Evolutionary conservation across 2,888 invertebrate genomes (phyloP).

Genomic region (Clitarchus hookeri): DNA sequence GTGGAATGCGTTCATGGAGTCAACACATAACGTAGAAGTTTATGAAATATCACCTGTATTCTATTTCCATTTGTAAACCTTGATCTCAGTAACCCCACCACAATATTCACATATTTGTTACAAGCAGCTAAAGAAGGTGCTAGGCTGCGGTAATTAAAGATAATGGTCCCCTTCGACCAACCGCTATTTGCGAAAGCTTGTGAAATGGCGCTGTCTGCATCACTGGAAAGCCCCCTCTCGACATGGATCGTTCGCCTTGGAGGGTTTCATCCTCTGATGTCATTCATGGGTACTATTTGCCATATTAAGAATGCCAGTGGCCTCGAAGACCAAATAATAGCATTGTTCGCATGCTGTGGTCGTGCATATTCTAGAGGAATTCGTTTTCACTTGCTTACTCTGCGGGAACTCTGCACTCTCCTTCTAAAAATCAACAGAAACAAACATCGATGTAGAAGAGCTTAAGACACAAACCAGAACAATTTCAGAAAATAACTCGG

Average conservation of each 20-base stretch:
- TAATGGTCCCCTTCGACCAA: neutral
- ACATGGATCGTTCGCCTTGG: neutral
- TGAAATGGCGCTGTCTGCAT: neutral
- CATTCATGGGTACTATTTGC: neutral
- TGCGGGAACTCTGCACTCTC: neutral
- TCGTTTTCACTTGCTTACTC: conserved; percentile 2
- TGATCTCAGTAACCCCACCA: neutral
- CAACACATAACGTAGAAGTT: neutral
- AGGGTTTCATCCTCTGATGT: conserved; percentile 6
- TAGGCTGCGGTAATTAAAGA: neutral
- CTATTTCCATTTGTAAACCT: conserved; percentile 8
- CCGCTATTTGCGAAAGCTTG: conserved; percentile 18
- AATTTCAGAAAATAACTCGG: neutral
- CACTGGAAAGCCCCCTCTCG: neutral
- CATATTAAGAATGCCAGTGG: conserved; percentile 24
- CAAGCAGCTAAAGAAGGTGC: neutral
- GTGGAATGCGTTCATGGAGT: conserved; percentile 21
- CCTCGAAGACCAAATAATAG: conserved; percentile 18
- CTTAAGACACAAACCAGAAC: neutral
- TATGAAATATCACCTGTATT: conserved; percentile 10
- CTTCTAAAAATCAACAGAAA: neutral
- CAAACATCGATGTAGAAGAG: neutral
- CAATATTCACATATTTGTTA: neutral
- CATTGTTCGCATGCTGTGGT: conserved; percentile 1
- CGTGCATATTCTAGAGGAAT: neutral